Evolutionary conservation across 2,888 invertebrate species (phyloP).

Genomic region (Eristalis intricaria): DNA sequence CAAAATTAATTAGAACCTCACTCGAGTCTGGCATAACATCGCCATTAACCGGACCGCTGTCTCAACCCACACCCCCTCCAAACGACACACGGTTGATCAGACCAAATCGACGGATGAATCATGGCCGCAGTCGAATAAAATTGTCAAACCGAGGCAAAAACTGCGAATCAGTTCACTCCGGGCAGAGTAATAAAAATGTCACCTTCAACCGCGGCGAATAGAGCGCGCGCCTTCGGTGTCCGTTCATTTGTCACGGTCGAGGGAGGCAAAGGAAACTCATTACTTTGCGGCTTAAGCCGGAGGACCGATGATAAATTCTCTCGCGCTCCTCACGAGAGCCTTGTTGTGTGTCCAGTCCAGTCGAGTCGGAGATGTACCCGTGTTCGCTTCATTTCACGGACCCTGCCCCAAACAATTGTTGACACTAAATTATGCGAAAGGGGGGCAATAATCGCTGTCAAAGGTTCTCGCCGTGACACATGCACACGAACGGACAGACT

Average conservation of each 20-base stretch:
- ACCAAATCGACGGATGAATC: constrained; percentile 57
- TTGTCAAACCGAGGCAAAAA: constrained; percentile 56
- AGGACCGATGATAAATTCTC: constrained; percentile 63
- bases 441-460: constrained; percentile 64
- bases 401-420: constrained; percentile 67
- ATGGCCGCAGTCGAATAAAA: constrained; percentile 36
- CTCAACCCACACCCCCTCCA: background rate
- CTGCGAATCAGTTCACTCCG: constrained; percentile 62
- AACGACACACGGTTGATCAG: background rate
- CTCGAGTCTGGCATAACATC: constrained; percentile 36
- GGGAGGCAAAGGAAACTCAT: constrained; percentile 41
- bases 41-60: constrained; percentile 24
- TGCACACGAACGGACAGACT: background rate
- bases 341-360: background rate
- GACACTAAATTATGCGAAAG: constrained; percentile 71
- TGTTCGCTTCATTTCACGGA: constrained; percentile 45
- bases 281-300: constrained; percentile 65
- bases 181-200: constrained; percentile 67
- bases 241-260: constrained; percentile 58
- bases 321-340: background rate
- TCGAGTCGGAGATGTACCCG: background rate
- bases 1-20: constrained; percentile 53
- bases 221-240: constrained; percentile 40
- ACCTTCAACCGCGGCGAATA: constrained; percentile 39
- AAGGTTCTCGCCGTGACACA: constrained; percentile 42